These are phyloP conservation scores for Neoitamus cyanurus DNA, from an alignment of 2,888 invertebrate species.

Conservation along the genomic window DNA sequence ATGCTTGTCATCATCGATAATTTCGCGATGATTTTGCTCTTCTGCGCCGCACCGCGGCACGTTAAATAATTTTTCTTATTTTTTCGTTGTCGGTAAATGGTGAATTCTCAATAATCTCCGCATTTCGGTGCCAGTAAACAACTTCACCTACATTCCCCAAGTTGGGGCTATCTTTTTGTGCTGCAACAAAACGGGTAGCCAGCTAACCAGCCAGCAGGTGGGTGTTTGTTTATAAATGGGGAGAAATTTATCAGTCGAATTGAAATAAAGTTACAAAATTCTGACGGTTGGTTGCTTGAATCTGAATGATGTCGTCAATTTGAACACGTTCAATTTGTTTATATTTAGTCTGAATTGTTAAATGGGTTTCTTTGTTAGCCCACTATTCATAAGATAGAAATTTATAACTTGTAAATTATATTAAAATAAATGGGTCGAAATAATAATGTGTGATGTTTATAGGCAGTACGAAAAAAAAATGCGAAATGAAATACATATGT, in stretches of 20 bases:
- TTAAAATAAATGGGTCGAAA: too few species aligned
- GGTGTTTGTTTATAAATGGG: background rate
- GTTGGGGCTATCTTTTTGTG: background rate
- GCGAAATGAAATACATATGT: too few species aligned
- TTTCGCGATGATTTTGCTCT: background rate
- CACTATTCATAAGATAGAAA: background rate
- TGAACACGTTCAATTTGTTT: too few species aligned
- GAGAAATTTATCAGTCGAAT: background rate
- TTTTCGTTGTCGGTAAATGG: background rate
- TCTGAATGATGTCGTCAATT: background rate
- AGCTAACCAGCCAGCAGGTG: background rate
- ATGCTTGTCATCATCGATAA: slow-evolving; percentile 23
- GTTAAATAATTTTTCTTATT: background rate
- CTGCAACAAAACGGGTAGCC: background rate
- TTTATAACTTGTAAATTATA: background rate
- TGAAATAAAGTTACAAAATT: background rate
- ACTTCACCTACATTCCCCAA: slow-evolving; percentile 16
- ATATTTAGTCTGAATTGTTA: background rate
- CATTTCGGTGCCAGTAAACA: slow-evolving; percentile 12
- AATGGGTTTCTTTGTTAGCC: background rate
- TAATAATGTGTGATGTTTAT: too few species aligned
- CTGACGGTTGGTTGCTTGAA: background rate
- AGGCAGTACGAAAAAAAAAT: too few species aligned
- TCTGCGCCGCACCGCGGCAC: background rate
- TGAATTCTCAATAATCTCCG: background rate